Conservation (phyloP, 2,797 vertebrate genomes). For the Amphiprion clarkii region DNA sequence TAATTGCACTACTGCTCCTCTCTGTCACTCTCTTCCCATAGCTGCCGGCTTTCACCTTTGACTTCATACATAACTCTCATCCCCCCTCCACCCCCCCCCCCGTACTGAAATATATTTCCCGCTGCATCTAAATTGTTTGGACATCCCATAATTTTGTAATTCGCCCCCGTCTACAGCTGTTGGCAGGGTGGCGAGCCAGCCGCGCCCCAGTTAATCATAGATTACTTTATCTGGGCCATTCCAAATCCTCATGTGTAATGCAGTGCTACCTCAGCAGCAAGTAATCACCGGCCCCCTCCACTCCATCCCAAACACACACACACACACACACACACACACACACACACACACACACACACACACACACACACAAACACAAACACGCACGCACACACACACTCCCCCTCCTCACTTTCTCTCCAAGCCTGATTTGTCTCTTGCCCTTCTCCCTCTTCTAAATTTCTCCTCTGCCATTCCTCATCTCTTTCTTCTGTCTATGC, state of each 20-base stretch:
- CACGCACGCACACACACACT: neutral
- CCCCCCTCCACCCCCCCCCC: neutral
- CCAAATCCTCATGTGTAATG: constrained; percentile 85
- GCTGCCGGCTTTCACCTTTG: constrained; percentile 55
- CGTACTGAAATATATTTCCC: constrained; percentile 51
- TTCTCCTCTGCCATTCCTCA: constrained; percentile 59
- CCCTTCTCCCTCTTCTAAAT: constrained; percentile 50
- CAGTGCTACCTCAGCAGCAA: constrained; percentile 83
- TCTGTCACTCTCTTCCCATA: constrained; percentile 32
- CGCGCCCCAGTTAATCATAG: constrained; percentile 86
- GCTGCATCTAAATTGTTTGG: constrained; percentile 75
- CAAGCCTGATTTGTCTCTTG: constrained; percentile 52
- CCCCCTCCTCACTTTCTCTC: constrained; percentile 51
- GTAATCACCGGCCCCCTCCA: constrained; percentile 74
- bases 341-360: constrained; percentile 5
- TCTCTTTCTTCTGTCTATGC: constrained; percentile 70
- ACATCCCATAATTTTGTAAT: constrained; percentile 83
- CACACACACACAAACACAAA: constrained; percentile 28
- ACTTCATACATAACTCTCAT: constrained; percentile 53
- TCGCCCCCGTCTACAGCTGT: constrained; percentile 81
- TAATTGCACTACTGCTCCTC: constrained; percentile 52
- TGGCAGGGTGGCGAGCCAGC: constrained; percentile 77
- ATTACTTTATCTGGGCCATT: constrained; percentile 89
- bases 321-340: constrained; percentile 3
- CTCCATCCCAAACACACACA: constrained; percentile 38